A percentile compares a stretch with the other conserved stretches of the same genome.
phyloP scores from a whole-genome alignment of 2,888 invertebrate species.

The Nymphalis c-album region DNA sequence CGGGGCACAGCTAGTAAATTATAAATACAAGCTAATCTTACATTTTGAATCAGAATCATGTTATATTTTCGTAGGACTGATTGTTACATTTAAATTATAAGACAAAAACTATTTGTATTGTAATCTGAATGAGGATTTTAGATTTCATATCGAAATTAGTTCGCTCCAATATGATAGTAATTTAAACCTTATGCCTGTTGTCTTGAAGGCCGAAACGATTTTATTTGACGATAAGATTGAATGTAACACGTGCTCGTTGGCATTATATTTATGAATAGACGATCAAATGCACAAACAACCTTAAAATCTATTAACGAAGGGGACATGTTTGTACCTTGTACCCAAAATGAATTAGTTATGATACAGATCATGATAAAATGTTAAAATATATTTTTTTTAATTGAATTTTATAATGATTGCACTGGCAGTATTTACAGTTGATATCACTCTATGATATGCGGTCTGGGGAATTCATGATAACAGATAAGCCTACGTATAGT shows the following conservation, averaged over 20 bases:
- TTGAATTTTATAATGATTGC: too few species aligned
- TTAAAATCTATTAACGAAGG: constrained; percentile 2
- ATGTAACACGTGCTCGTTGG: constrained; percentile 34
- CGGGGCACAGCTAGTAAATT: too few species aligned
- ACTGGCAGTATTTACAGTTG: not conserved
- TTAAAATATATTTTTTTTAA: too few species aligned
- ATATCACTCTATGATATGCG: not conserved
- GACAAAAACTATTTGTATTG: too few species aligned
- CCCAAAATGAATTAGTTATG: not conserved
- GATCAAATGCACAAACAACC: constrained; percentile 16
- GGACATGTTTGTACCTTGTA: too few species aligned
- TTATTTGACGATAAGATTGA: constrained; percentile 36
- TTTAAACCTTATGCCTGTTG: constrained; percentile 5
- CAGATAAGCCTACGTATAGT: not conserved
- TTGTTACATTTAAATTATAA: too few species aligned
- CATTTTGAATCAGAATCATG: too few species aligned
- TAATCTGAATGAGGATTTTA: too few species aligned
- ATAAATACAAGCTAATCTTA: too few species aligned
- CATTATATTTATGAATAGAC: constrained; percentile 24
- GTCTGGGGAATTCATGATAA: constrained; percentile 4
- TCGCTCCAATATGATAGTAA: not conserved
- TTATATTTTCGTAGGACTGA: too few species aligned
- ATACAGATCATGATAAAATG: too few species aligned
- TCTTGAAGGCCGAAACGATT: constrained; percentile 6
- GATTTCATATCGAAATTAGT: not conserved